Percentiles rank a stretch among this genome's conserved stretches.
Conservation (phyloP, 2,797 vertebrate genomes). For the Ceryle rudis region DNA sequence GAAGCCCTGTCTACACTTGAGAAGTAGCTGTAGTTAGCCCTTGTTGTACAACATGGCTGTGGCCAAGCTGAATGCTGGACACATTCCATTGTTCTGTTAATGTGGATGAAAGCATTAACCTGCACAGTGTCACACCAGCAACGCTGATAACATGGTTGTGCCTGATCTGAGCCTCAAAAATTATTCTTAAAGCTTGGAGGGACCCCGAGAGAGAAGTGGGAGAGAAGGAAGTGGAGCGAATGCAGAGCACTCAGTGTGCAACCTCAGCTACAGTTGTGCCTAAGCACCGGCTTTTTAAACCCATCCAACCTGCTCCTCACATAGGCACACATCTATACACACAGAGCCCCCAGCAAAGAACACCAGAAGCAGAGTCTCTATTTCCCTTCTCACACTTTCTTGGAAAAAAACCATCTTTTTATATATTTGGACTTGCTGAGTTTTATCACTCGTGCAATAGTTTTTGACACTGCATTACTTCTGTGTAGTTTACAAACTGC, state of each 20-base stretch:
- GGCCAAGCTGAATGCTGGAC: background rate
- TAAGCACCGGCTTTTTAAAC: background rate
- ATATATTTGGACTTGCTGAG: background rate
- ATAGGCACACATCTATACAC: background rate
- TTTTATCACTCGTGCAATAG: background rate
- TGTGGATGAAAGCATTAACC: background rate
- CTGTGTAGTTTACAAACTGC: background rate
- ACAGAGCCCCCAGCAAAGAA: background rate
- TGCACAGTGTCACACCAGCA: background rate
- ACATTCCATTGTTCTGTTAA: background rate
- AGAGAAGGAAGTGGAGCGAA: background rate
- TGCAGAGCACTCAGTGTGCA: background rate
- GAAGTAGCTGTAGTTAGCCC: background rate
- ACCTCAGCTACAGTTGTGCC: background rate
- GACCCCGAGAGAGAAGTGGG: background rate
- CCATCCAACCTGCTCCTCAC: background rate
- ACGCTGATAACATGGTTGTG: background rate
- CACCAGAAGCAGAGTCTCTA: background rate
- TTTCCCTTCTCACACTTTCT: background rate
- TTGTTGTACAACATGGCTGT: background rate
- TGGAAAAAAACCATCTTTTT: background rate
- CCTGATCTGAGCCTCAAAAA: background rate
- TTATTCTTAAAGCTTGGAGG: background rate
- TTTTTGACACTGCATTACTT: background rate
- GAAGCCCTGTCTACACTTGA: background rate